Conservation (phyloP, 2,113 vertebrate genomes). For the Crotophaga sulcirostris region DNA sequence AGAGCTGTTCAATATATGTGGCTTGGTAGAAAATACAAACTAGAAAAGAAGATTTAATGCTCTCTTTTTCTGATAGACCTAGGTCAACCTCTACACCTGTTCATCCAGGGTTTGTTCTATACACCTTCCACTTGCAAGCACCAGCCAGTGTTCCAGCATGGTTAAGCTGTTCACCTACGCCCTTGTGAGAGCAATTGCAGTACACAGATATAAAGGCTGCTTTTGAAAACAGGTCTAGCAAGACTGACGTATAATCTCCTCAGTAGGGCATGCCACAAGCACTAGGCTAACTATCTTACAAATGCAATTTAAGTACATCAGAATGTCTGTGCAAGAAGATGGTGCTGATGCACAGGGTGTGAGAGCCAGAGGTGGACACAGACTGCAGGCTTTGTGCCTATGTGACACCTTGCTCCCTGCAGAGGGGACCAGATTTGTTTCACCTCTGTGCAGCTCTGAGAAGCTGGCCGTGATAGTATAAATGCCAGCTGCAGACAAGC, state of each 20-base stretch:
- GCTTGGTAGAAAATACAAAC: background rate
- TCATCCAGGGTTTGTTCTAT: background rate
- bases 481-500: background rate
- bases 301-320: accelerated
- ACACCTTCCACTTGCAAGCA: background rate
- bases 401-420: background rate
- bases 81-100: background rate
- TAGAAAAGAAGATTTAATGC: background rate
- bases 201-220: background rate
- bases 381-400: background rate
- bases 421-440: accelerated
- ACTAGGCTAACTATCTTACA: background rate
- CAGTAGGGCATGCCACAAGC: background rate
- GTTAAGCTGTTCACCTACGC: background rate
- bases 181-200: background rate
- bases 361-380: accelerated
- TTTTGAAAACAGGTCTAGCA: background rate
- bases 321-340: background rate
- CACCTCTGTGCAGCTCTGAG: background rate
- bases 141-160: accelerated
- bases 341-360: accelerated
- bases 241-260: background rate
- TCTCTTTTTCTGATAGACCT: background rate
- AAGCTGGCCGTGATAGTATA: accelerated
- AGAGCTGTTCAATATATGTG: background rate